These are phyloP conservation scores for Daboia siamensis DNA, from an alignment of 2,113 vertebrate species.

Conservation along the genomic window DNA sequence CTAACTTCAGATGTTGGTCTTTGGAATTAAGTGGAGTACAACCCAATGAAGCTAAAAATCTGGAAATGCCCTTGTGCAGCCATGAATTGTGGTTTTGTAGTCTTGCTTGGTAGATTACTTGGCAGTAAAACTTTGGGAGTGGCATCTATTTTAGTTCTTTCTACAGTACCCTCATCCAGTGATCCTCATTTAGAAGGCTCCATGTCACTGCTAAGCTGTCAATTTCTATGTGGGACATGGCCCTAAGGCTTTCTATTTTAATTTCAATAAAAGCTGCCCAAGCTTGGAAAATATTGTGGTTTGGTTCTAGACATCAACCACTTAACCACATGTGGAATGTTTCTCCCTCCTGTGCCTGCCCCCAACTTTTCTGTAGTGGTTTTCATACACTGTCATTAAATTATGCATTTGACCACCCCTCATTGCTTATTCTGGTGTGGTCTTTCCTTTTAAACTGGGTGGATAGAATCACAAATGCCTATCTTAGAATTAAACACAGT, in stretches of 20 bases:
- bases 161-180: constrained; percentile 52
- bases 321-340: constrained; percentile 64
- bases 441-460: constrained; percentile 70
- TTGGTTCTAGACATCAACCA: constrained; percentile 65
- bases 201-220: constrained; percentile 54
- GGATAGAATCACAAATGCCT: constrained; percentile 67
- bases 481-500: constrained; percentile 72
- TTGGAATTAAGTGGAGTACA: background rate
- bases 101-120: background rate
- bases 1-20: background rate
- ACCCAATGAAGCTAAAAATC: background rate
- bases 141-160: constrained; percentile 57
- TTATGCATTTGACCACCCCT: constrained; percentile 70
- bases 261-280: constrained; percentile 62
- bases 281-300: constrained; percentile 71
- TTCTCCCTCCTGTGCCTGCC: constrained; percentile 54
- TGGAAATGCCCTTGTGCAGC: background rate
- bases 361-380: constrained; percentile 71
- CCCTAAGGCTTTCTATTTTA: constrained; percentile 74
- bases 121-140: constrained; percentile 14
- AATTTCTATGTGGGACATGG: constrained; percentile 59
- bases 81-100: background rate
- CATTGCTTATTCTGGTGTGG: constrained; percentile 73
- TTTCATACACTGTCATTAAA: constrained; percentile 70
- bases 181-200: constrained; percentile 48